Evolutionary conservation across 2,113 vertebrate genomes (phyloP).

Genomic region (Anas platyrhynchos): DNA sequence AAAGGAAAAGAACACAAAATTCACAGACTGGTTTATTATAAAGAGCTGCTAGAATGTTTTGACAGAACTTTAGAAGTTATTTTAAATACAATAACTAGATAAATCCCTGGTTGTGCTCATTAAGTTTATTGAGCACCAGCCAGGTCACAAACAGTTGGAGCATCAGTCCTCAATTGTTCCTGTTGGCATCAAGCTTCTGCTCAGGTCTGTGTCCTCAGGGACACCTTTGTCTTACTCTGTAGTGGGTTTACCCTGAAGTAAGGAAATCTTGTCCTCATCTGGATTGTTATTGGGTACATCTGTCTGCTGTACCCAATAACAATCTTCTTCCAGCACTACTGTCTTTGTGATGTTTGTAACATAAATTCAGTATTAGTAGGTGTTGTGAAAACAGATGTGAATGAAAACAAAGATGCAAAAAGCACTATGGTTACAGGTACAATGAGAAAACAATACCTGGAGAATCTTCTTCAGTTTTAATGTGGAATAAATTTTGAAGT

Average conservation of each 20-base stretch:
- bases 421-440: not conserved
- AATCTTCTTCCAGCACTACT: not conserved
- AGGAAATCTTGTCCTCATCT: not conserved
- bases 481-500: not conserved
- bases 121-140: not conserved
- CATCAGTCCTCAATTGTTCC: not conserved
- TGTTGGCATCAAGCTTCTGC: not conserved
- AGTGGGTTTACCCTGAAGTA: not conserved
- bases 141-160: not conserved
- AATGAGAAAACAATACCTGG: not conserved
- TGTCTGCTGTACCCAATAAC: not conserved
- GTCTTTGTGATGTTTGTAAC: not conserved
- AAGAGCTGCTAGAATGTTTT: not conserved
- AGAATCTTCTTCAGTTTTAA: not conserved
- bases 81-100: not conserved
- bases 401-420: not conserved
- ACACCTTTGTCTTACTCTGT: not conserved
- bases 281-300: no score
- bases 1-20: not conserved
- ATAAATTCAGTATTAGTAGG: not conserved
- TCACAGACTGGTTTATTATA: not conserved
- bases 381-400: not conserved
- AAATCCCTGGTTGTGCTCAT: no score
- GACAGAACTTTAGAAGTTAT: not conserved
- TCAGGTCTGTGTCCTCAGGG: not conserved